These are phyloP conservation scores for Drosophila fungiperda DNA, from an alignment of 2,888 invertebrate genomes.

Conservation along the genomic window DNA sequence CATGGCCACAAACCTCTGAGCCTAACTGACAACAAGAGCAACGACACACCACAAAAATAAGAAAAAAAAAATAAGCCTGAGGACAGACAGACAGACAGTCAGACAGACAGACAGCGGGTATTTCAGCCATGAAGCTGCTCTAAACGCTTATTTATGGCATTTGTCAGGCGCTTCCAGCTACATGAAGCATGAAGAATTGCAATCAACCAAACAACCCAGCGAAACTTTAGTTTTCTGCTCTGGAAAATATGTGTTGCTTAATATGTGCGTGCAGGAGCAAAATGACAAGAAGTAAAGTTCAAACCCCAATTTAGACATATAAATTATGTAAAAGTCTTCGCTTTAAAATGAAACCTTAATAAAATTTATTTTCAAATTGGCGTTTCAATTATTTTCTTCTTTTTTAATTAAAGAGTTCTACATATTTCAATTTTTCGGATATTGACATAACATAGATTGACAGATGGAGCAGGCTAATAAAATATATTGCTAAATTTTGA, in stretches of 20 bases:
- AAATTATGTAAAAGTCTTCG: background rate
- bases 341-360: background rate
- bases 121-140: conserved; percentile 26
- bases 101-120: background rate
- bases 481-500: background rate
- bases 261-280: conserved; percentile 27
- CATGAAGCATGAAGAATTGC: background rate
- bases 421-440: background rate
- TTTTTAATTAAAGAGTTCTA: background rate
- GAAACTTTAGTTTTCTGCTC: conserved; percentile 49
- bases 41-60: background rate
- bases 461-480: background rate
- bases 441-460: background rate
- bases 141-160: conserved; percentile 63
- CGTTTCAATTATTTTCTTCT: background rate
- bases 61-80: background rate
- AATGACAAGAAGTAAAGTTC: background rate
- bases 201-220: conserved; percentile 1
- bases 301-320: background rate
- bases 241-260: conserved; percentile 24
- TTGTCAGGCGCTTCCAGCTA: conserved; percentile 24
- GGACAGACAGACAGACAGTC: too few relatives aligned
- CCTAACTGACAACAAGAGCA: conserved; percentile 35
- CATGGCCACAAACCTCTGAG: conserved; percentile 42
- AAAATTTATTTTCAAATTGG: background rate